A percentile compares a stretch with the other conserved stretches of the same genome.
phyloP scores from a whole-genome alignment of 30 jellyfish, hydroid and myxozoan genomes.

The Pseudorhiza aurosa region DNA sequence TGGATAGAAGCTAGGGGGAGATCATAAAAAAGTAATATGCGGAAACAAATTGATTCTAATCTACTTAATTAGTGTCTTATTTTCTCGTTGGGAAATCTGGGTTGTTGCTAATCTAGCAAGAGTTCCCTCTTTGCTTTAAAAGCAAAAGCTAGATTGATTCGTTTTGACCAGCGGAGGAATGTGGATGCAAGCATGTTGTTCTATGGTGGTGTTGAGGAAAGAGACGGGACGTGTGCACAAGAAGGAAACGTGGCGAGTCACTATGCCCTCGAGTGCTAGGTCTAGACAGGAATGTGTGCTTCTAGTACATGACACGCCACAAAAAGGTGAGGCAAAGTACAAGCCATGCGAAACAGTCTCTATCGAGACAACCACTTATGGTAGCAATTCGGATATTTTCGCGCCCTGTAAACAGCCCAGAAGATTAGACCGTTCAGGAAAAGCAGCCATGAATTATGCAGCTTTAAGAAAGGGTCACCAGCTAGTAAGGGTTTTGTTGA shows the following conservation, averaged over 20 bases:
- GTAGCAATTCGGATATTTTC: conserved; percentile 14
- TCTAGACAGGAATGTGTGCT: conserved; percentile 27
- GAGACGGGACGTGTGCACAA: background rate
- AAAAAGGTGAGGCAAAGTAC: background rate
- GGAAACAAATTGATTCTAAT: too few species aligned
- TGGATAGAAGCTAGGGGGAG: too few species aligned
- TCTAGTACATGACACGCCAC: conserved; percentile 38
- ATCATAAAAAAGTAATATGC: too few species aligned
- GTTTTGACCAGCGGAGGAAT: background rate
- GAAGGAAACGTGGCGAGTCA: background rate
- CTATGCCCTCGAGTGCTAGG: background rate
- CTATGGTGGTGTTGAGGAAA: conserved; percentile 55
- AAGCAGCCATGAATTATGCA: background rate
- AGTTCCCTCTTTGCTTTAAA: background rate
- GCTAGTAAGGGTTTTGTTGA: conserved; percentile 79
- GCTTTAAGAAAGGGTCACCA: conserved; percentile 22
- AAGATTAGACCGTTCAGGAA: background rate
- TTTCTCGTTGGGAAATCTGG: too few species aligned
- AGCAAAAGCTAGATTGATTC: conserved; percentile 13
- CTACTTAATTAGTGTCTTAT: too few species aligned
- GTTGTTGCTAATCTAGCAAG: too few species aligned
- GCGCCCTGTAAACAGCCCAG: conserved; percentile 15
- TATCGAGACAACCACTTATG: conserved; percentile 49
- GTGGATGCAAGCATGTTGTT: conserved; percentile 3
- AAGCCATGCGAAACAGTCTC: conserved; percentile 13